Conservation (phyloP, 2,113 vertebrate species). For the Protobothrops flavoviridis region DNA sequence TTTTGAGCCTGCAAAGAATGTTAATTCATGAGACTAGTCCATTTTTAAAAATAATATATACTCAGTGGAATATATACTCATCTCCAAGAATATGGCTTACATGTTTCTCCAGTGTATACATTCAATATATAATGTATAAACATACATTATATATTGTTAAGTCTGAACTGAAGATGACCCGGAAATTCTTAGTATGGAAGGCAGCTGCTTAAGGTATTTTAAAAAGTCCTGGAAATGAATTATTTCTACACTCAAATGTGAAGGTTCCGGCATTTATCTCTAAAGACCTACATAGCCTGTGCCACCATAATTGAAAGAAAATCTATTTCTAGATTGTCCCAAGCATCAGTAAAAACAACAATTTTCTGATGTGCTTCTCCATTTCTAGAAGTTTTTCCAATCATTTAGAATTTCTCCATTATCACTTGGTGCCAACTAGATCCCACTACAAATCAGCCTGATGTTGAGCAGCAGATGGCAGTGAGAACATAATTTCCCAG, state of each 20-base stretch:
- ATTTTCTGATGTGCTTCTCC: neutral
- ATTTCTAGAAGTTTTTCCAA: neutral
- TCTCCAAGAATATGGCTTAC: neutral
- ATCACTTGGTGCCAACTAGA: neutral
- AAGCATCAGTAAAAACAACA: neutral
- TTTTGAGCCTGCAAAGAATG: neutral
- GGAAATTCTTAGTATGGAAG: neutral
- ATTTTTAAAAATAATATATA: neutral
- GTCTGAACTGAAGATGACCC: neutral
- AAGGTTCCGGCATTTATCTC: neutral
- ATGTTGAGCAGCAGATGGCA: neutral
- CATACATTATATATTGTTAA: neutral
- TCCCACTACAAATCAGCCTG: neutral
- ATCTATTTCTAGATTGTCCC: neutral
- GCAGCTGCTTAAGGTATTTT: neutral
- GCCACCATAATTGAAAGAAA: neutral
- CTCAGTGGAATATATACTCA: neutral
- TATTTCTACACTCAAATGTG: neutral
- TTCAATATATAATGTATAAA: neutral
- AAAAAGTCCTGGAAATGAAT: neutral
- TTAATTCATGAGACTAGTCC: neutral
- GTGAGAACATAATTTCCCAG: neutral
- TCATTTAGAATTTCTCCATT: neutral
- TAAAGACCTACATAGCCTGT: neutral
- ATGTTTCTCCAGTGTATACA: neutral